Conservation (phyloP, 1,140 invertebrate species). For the Drosophila ironensis region DNA sequence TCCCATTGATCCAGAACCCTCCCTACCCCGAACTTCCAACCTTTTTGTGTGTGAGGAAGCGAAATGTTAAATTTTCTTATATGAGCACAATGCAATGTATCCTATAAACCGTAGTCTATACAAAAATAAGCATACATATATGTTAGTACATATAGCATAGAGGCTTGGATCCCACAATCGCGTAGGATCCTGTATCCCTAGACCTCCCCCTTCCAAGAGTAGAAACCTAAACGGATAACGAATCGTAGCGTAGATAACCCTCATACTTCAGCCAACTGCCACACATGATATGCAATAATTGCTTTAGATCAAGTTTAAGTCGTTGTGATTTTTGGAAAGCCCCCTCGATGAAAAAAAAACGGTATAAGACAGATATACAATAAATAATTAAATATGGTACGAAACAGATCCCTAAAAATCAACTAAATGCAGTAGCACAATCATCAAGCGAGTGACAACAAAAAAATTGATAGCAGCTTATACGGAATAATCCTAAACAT, state of each 20-base stretch:
- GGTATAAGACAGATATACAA: neutral
- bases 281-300: slow-evolving; percentile 51
- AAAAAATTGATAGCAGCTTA: slow-evolving; percentile 42
- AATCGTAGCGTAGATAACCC: slow-evolving; percentile 28
- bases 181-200: slow-evolving; percentile 21
- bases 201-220: slow-evolving; percentile 6
- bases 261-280: slow-evolving; percentile 42
- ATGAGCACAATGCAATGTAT: slow-evolving; percentile 80
- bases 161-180: slow-evolving; percentile 5
- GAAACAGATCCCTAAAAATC: slow-evolving; percentile 32
- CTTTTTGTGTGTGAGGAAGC: slow-evolving; percentile 22
- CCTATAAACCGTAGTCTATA: slow-evolving; percentile 76
- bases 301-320: slow-evolving; percentile 60
- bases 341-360: slow-evolving; percentile 1
- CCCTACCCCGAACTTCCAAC: neutral
- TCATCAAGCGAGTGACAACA: slow-evolving; percentile 67
- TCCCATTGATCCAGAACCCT: slow-evolving; percentile 5
- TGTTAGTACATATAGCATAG: slow-evolving; percentile 36
- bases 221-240: slow-evolving; percentile 21
- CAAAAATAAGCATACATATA: slow-evolving; percentile 45
- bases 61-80: slow-evolving; percentile 74
- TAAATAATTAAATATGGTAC: slow-evolving; percentile 4
- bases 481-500: slow-evolving; percentile 35
- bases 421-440: slow-evolving; percentile 71
- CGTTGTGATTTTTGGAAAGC: slow-evolving; percentile 64